Evolutionary conservation across 2,888 invertebrate species (phyloP).

Genomic region (Campopleginae sp.): DNA sequence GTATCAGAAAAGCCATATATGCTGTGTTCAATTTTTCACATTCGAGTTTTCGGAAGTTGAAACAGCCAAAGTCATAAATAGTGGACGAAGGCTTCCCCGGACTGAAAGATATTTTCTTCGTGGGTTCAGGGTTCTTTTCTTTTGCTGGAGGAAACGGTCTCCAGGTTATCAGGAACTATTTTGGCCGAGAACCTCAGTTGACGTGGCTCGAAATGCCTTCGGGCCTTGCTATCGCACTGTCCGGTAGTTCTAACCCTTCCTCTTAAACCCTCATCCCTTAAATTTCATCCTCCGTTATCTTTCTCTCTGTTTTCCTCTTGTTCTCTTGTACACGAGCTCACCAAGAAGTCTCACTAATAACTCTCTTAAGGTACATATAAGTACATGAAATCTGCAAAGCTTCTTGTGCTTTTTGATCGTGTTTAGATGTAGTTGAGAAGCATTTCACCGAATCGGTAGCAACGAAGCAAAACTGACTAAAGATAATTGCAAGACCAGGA

Average conservation of each 20-base stretch:
- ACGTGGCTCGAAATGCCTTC: slow-evolving; percentile 69
- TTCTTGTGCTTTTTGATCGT: slow-evolving; percentile 23
- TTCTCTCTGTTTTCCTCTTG: slow-evolving; percentile 27
- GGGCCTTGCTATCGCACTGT: slow-evolving; percentile 79
- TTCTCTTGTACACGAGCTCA: slow-evolving; percentile 73
- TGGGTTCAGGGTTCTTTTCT: not conserved
- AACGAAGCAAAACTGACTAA: slow-evolving; percentile 65
- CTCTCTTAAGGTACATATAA: slow-evolving; percentile 8
- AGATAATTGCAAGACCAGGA: slow-evolving; percentile 60
- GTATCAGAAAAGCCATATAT: not conserved
- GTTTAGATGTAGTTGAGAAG: slow-evolving; percentile 2
- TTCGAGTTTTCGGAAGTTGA: not conserved
- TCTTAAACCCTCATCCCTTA: slow-evolving; percentile 52
- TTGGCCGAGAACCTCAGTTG: slow-evolving; percentile 61
- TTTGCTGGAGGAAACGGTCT: slow-evolving; percentile 31
- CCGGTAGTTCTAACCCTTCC: slow-evolving; percentile 76
- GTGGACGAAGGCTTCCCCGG: not conserved
- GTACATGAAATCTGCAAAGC: slow-evolving; percentile 70
- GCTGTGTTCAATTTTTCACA: not conserved
- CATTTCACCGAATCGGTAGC: slow-evolving; percentile 21
- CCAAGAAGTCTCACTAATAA: slow-evolving; percentile 65
- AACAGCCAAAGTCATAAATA: not conserved
- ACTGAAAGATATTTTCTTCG: not conserved
- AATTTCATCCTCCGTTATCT: not conserved
- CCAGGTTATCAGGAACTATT: slow-evolving; percentile 67